These are phyloP conservation scores for Slavum lentiscoides DNA, from an alignment of 2,888 invertebrate species.

Conservation along the genomic window DNA sequence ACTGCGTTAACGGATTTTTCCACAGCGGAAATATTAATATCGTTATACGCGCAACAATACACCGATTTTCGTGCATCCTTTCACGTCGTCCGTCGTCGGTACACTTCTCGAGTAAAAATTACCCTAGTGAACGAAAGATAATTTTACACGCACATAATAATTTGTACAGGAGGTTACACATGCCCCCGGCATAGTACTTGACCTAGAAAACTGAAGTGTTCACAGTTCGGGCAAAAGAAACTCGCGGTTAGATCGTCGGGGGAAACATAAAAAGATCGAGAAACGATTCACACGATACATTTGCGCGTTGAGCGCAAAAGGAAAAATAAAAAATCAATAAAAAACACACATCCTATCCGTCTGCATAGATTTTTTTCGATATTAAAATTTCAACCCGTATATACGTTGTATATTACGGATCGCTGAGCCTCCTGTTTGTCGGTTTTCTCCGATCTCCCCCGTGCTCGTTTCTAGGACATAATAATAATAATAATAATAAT, in stretches of 20 bases:
- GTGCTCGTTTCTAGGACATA: no score
- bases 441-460: no score
- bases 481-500: no score
- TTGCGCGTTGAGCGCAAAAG: not conserved
- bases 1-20: slow-evolving; percentile 39
- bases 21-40: slow-evolving; percentile 4
- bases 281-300: no score
- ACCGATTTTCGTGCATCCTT: not conserved
- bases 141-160: not conserved
- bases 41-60: not conserved
- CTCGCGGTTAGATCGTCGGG: not conserved
- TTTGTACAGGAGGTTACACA: not conserved
- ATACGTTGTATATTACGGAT: slow-evolving; percentile 1
- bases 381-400: slow-evolving; percentile 26
- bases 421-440: slow-evolving; percentile 7
- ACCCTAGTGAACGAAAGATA: not conserved
- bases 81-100: no score
- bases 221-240: slow-evolving; percentile 16
- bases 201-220: slow-evolving; percentile 46
- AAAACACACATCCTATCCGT: no score
- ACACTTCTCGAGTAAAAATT: no score
- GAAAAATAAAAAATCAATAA: not conserved
- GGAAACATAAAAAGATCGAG: no score
- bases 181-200: slow-evolving; percentile 10
- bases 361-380: not conserved